These are phyloP conservation scores for Catharus minimus DNA, from an alignment of 2,113 vertebrate species.

Conservation along the genomic window DNA sequence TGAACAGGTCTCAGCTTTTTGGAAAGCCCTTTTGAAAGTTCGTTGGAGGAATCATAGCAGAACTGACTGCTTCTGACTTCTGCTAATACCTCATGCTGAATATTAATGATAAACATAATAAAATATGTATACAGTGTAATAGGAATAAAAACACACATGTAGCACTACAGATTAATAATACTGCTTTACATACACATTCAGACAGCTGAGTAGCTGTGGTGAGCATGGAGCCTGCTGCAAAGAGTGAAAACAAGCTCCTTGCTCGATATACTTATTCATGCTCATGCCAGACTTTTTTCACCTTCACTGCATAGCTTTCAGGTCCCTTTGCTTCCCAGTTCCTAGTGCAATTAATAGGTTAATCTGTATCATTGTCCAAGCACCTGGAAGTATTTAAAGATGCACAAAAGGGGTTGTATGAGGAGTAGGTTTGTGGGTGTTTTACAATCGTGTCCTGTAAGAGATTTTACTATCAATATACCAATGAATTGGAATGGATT, in stretches of 20 bases:
- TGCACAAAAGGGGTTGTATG: neutral
- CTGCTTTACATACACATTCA: slow-evolving; percentile 32
- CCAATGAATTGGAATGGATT: neutral
- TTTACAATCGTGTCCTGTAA: neutral
- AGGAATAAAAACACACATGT: slow-evolving; percentile 47
- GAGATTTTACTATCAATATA: neutral
- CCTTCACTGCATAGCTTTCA: neutral
- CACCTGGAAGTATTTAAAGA: neutral
- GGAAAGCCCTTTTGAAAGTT: slow-evolving; percentile 2
- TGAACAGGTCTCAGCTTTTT: slow-evolving; percentile 3
- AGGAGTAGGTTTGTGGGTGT: neutral
- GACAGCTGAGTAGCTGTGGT: slow-evolving; percentile 31
- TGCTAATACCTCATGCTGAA: slow-evolving; percentile 45
- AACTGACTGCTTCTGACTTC: slow-evolving; percentile 63
- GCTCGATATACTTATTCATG: neutral
- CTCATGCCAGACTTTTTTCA: neutral
- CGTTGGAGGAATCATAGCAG: slow-evolving; percentile 15
- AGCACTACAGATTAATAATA: slow-evolving; percentile 43
- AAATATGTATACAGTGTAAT: slow-evolving; percentile 67
- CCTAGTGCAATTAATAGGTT: neutral
- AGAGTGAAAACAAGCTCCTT: slow-evolving; percentile 23
- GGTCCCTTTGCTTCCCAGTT: neutral
- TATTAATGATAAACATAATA: slow-evolving; percentile 69
- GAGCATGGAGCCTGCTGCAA: slow-evolving; percentile 13
- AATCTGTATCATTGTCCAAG: neutral